phyloP scores from a whole-genome alignment of 2,888 invertebrate genomes.

The Rhyacophila evoluta region DNA sequence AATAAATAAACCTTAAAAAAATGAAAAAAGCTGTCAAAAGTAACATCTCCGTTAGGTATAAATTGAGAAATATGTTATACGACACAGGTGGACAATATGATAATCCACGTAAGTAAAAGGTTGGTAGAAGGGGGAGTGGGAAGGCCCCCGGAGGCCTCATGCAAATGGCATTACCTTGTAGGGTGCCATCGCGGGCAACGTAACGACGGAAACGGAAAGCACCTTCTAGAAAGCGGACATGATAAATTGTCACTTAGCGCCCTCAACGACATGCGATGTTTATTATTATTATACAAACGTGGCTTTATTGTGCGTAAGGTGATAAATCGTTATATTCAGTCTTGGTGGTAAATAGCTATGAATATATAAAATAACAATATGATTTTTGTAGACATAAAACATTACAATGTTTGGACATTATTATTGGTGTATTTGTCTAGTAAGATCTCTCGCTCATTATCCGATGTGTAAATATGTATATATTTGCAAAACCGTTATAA shows the following conservation, averaged over 20 bases:
- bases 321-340: neutral
- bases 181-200: slow-evolving; percentile 31
- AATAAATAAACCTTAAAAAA: too few relatives aligned
- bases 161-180: slow-evolving; percentile 51
- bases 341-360: too few relatives aligned
- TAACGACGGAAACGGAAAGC: slow-evolving; percentile 40
- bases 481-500: too few relatives aligned
- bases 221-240: slow-evolving; percentile 47
- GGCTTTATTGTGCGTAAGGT: neutral
- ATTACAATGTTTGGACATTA: too few relatives aligned
- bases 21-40: neutral
- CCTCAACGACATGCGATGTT: neutral
- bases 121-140: neutral
- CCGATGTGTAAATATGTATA: too few relatives aligned
- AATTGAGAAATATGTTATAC: slow-evolving; percentile 18
- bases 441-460: too few relatives aligned
- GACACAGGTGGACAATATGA: slow-evolving; percentile 29
- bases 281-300: neutral
- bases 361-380: too few relatives aligned
- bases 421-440: too few relatives aligned
- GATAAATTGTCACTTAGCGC: slow-evolving; percentile 52
- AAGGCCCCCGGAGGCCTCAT: slow-evolving; percentile 37
- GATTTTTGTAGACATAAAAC: too few relatives aligned
- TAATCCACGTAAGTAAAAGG: slow-evolving; percentile 20
- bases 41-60: neutral